A percentile compares a stretch with the other conserved stretches of the same genome.
These are phyloP conservation scores for Myoxocephalus aenaeus DNA, from an alignment of 2,797 vertebrate genomes.

Conservation along the genomic window DNA sequence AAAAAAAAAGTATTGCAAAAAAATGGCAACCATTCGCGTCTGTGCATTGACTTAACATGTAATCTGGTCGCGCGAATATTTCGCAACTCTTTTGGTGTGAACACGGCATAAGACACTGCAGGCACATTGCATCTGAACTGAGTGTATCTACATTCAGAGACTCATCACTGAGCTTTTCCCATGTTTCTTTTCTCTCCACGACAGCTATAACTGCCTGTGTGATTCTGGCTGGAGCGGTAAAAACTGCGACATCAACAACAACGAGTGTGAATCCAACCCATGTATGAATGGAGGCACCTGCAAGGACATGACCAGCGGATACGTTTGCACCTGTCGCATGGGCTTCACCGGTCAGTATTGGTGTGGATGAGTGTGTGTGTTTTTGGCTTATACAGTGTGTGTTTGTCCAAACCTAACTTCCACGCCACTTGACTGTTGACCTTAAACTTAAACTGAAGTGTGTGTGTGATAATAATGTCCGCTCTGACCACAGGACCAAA, in stretches of 20 bases:
- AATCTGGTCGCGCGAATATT: too few relatives aligned
- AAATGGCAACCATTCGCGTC: too few relatives aligned
- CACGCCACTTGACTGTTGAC: slow-evolving; percentile 27
- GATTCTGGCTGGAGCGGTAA: slow-evolving; percentile 94
- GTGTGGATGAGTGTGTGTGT: background rate
- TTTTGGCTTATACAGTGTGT: background rate
- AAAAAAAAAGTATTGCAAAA: too few relatives aligned
- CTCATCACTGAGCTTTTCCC: background rate
- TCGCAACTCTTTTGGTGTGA: too few relatives aligned
- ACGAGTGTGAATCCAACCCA: slow-evolving; percentile 96
- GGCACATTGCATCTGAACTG: background rate
- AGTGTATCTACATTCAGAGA: background rate
- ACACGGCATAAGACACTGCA: background rate
- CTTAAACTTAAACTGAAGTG: slow-evolving; percentile 5
- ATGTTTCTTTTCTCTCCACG: background rate
- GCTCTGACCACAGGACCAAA: slow-evolving; percentile 86
- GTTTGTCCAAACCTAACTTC: background rate
- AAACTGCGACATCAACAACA: slow-evolving; percentile 95
- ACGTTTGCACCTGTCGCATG: slow-evolving; percentile 91
- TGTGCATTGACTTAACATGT: too few relatives aligned
- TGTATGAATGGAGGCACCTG: slow-evolving; percentile 96
- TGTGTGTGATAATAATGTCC: background rate
- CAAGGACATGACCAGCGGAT: slow-evolving; percentile 96
- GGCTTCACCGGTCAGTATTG: slow-evolving; percentile 93
- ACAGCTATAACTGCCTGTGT: slow-evolving; percentile 92